phyloP scores from a whole-genome alignment of 2,113 vertebrate species.

The Odocoileus virginianus region DNA sequence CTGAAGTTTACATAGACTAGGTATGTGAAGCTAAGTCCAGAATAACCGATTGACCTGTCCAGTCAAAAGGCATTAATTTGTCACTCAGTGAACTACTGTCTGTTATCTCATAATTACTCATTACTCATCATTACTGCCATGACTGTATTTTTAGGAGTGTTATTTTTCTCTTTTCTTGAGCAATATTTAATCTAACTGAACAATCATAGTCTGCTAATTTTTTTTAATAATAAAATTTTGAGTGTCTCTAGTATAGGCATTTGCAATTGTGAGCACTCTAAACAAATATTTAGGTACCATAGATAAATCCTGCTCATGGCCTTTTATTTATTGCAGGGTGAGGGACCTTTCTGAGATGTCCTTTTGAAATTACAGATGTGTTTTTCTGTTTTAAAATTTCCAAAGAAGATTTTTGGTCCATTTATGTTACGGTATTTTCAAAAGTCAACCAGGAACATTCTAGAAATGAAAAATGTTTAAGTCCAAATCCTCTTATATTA shows the following conservation, averaged over 20 bases:
- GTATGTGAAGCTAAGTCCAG: background rate
- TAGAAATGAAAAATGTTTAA: conserved; percentile 68
- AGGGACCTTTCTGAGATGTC: background rate
- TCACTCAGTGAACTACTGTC: background rate
- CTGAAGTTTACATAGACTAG: background rate
- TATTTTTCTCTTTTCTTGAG: background rate
- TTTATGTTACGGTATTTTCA: conserved; percentile 26
- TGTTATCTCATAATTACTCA: background rate
- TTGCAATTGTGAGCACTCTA: background rate
- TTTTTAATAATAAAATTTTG: background rate
- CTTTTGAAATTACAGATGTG: background rate
- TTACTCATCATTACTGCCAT: background rate
- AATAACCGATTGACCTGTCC: background rate
- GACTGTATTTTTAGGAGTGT: background rate
- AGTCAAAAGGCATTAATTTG: background rate
- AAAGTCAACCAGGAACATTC: conserved; percentile 53
- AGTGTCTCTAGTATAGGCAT: background rate
- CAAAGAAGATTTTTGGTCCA: background rate
- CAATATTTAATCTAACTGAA: background rate
- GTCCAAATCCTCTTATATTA: conserved; percentile 64
- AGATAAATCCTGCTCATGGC: background rate
- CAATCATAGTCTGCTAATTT: background rate
- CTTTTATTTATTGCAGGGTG: background rate
- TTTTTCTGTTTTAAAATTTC: conserved; percentile 22
- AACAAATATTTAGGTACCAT: background rate